These are phyloP conservation scores for Arrhopalites spinosus DNA, from an alignment of 2,888 invertebrate species.

Conservation along the genomic window DNA sequence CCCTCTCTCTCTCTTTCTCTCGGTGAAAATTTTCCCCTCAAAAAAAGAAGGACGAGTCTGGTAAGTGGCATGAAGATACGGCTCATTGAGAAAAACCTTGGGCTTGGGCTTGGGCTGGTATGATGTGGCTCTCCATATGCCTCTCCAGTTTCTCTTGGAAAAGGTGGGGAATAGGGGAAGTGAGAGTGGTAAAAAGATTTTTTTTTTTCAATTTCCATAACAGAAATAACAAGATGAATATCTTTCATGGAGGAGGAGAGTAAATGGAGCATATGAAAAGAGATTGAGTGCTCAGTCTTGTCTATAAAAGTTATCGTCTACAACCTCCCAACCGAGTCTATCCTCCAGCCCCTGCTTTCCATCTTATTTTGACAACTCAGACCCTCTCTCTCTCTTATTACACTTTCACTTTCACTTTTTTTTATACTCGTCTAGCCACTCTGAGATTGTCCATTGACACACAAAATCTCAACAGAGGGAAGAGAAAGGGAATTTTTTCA, in stretches of 20 bases:
- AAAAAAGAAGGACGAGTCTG: too few species aligned
- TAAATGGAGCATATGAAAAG: conserved; percentile 37
- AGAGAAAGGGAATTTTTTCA: too few species aligned
- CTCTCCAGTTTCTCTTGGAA: too few species aligned
- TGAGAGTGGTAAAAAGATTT: conserved; percentile 29
- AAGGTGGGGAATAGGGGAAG: background rate
- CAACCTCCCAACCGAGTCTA: conserved; percentile 24
- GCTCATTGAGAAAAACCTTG: conserved; percentile 31
- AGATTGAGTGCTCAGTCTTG: conserved; percentile 37
- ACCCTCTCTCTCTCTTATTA: background rate
- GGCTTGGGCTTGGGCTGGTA: background rate
- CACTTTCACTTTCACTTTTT: background rate
- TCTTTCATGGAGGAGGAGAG: conserved; percentile 32
- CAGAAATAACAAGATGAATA: conserved; percentile 38
- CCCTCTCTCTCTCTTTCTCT: too few species aligned
- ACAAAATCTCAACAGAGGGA: too few species aligned
- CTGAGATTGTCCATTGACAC: too few species aligned
- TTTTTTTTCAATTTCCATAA: too few species aligned
- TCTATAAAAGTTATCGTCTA: conserved; percentile 36
- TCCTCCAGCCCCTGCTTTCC: background rate
- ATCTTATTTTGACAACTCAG: conserved; percentile 10
- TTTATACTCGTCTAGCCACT: too few species aligned
- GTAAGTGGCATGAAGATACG: conserved; percentile 14
- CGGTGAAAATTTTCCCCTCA: too few species aligned
- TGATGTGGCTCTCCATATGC: background rate